Conservation (phyloP, 2,888 invertebrate genomes). For the Bibio marci region DNA sequence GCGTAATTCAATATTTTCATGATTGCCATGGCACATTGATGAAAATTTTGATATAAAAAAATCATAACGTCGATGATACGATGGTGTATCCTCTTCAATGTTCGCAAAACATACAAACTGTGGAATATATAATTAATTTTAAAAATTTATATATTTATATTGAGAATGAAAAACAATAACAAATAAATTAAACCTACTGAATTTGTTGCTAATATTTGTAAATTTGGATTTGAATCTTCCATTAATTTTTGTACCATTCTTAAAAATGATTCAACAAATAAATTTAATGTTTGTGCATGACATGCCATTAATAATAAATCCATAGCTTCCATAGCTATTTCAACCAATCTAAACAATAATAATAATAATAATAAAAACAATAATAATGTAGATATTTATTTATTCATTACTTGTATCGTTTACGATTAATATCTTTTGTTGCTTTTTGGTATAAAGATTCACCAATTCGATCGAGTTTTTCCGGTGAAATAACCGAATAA, state of each 20-base stretch:
- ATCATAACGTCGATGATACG: constrained; percentile 95
- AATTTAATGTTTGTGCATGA: constrained; percentile 89
- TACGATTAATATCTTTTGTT: constrained; percentile 73
- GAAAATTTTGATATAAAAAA: constrained; percentile 99
- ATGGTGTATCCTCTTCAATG: constrained; percentile 98
- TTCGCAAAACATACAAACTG: constrained; percentile 98
- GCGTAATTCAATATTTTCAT: constrained; percentile 47
- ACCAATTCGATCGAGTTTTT: constrained; percentile 95
- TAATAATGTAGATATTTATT: constrained; percentile 17
- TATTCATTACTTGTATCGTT: constrained; percentile 72
- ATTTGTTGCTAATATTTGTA: constrained; percentile 89
- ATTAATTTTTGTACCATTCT: constrained; percentile 96
- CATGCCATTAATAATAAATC: constrained; percentile 90
- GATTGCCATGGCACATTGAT: constrained; percentile 91
- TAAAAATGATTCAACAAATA: constrained; percentile 96
- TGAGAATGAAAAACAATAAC: constrained; percentile 15
- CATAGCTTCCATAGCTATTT: constrained; percentile 98
- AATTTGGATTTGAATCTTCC: constrained; percentile 84
- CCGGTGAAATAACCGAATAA: constrained; percentile 93
- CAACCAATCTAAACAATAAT: constrained; percentile 52
- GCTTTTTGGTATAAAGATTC: constrained; percentile 89
- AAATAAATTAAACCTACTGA: constrained; percentile 49
- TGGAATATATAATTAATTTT: too few species aligned
- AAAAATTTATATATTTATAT: too few species aligned
- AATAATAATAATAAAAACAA: background rate